Evolutionary conservation across 35 echinoderm and acorn worm genomes (phyloP).

Genomic region (Anneissia japonica): DNA sequence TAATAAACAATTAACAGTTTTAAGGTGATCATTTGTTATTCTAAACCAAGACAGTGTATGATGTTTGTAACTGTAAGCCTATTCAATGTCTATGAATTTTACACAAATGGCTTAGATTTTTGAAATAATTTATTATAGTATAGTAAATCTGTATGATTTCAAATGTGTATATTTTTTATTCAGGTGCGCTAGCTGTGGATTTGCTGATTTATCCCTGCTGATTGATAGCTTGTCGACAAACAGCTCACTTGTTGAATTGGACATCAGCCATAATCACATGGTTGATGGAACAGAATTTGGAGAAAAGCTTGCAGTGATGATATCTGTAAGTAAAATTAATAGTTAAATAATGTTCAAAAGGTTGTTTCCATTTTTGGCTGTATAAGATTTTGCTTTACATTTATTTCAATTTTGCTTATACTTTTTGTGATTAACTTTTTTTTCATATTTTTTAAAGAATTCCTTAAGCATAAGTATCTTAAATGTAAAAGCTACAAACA

Average conservation of each 20-base stretch:
- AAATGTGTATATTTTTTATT: neutral
- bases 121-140: no score
- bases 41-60: no score
- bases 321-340: slow-evolving; percentile 19
- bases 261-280: slow-evolving; percentile 62
- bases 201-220: slow-evolving; percentile 26
- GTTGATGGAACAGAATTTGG: slow-evolving; percentile 29
- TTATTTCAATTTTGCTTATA: neutral
- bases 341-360: no score
- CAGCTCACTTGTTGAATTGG: slow-evolving; percentile 19
- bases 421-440: neutral
- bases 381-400: no score
- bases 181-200: slow-evolving; percentile 55
- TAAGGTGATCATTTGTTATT: no score
- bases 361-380: neutral
- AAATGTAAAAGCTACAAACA: slow-evolving; percentile 2
- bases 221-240: slow-evolving; percentile 44
- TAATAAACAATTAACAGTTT: no score
- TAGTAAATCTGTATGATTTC: no score
- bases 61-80: no score
- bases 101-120: no score
- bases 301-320: neutral
- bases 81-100: no score
- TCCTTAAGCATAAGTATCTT: neutral
- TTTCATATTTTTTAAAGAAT: neutral